These are phyloP conservation scores for Megaceryle torquata DNA, from an alignment of 2,113 vertebrate species.

Conservation along the genomic window DNA sequence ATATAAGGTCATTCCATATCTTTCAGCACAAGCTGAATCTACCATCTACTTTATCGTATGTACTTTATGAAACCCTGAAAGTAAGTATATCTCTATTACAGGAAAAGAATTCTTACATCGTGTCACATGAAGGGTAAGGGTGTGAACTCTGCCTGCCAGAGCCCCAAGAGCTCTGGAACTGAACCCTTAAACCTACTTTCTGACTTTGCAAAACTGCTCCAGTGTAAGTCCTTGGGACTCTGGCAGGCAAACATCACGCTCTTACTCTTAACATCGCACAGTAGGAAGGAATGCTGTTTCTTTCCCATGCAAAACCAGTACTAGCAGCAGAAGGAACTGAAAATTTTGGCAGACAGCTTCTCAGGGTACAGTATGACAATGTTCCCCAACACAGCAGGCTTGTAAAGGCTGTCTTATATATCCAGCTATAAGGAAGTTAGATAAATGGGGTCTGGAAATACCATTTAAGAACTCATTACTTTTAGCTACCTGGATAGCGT, in stretches of 20 bases:
- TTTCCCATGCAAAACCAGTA: background rate
- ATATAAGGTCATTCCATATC: background rate
- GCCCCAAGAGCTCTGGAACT: too few relatives aligned
- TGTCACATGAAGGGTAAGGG: too few relatives aligned
- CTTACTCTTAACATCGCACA: background rate
- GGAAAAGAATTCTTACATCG: background rate
- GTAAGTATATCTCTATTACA: background rate
- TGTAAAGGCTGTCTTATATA: background rate
- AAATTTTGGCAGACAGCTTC: background rate
- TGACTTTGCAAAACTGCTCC: too few relatives aligned
- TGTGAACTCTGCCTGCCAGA: too few relatives aligned
- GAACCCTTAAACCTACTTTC: too few relatives aligned
- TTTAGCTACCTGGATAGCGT: background rate
- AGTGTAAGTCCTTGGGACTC: too few relatives aligned
- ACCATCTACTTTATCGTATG: background rate
- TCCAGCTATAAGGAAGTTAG: background rate
- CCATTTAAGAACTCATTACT: background rate
- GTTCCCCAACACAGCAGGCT: background rate
- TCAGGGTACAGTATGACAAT: background rate
- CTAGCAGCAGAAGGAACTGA: background rate
- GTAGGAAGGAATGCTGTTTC: background rate
- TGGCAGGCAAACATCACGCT: too few relatives aligned
- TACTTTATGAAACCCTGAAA: background rate
- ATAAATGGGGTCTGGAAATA: background rate
- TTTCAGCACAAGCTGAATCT: background rate